Conservation (phyloP, 64 coral and sea anemone species). For the Stylophora pistillata region DNA sequence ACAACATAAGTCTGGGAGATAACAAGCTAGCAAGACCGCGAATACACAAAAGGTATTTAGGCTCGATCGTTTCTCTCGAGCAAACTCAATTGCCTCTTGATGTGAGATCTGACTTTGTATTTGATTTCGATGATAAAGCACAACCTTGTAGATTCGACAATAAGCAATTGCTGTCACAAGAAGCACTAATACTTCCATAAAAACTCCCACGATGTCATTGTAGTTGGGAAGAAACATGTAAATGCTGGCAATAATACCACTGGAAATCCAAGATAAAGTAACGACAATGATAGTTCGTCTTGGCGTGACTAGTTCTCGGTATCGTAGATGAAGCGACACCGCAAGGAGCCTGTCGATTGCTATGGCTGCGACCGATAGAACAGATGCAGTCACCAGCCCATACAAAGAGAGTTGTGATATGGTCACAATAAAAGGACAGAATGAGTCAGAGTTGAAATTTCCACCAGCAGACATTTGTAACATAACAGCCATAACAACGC, state of each 20-base stretch:
- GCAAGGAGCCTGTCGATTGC: conserved; percentile 45
- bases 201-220: background rate
- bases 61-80: too few species aligned
- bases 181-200: background rate
- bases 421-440: background rate
- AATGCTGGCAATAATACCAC: background rate
- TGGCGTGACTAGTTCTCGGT: conserved; percentile 28
- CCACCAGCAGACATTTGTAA: background rate
- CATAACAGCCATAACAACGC: background rate
- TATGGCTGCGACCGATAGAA: conserved; percentile 12
- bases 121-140: conserved; percentile 17
- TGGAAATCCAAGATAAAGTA: background rate
- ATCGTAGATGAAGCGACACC: conserved; percentile 25
- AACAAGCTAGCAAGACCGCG: background rate
- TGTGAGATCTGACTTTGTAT: conserved; percentile 3
- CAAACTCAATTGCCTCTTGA: too few species aligned
- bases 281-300: background rate
- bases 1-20: conserved; percentile 5
- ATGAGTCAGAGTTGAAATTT: background rate
- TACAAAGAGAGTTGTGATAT: background rate
- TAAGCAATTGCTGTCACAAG: conserved; percentile 1
- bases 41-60: too few species aligned
- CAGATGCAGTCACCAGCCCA: background rate
- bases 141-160: background rate
- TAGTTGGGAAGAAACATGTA: background rate